phyloP scores from a whole-genome alignment of 2,113 vertebrate species.

The Hydrochoerus hydrochaeris region DNA sequence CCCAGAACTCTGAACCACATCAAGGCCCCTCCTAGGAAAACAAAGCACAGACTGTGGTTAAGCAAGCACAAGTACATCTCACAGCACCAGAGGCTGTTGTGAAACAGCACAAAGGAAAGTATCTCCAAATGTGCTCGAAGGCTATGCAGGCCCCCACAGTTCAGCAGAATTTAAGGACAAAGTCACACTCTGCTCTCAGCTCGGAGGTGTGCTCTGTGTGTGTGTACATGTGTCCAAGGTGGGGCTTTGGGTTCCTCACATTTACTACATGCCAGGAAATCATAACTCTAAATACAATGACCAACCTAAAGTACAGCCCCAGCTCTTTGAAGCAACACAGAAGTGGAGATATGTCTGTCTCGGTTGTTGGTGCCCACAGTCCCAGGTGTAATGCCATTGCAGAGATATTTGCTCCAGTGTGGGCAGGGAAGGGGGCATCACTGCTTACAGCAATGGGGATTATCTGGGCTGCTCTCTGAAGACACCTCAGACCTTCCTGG shows the following conservation, averaged over 20 bases:
- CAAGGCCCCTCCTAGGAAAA: neutral
- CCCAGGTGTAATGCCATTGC: neutral
- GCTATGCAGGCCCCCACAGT: no score
- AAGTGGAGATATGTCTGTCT: neutral
- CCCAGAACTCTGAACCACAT: neutral
- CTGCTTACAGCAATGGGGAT: no score
- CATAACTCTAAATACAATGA: neutral
- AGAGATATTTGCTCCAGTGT: neutral
- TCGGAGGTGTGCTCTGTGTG: neutral
- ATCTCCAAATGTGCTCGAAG: neutral
- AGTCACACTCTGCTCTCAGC: neutral
- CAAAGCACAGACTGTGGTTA: neutral
- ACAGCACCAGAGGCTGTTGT: neutral
- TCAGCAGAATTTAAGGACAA: neutral
- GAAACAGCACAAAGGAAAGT: neutral
- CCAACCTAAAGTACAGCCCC: neutral
- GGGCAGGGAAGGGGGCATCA: neutral
- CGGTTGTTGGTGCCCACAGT: neutral
- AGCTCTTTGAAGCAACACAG: neutral
- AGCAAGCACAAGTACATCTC: neutral
- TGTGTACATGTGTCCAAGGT: neutral
- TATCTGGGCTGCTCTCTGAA: neutral
- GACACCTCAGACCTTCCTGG: neutral
- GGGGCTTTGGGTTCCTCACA: neutral
- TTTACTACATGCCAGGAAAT: neutral